Percentiles rank a stretch among this genome's conserved stretches.
Evolutionary conservation across 2,888 invertebrate genomes (phyloP).

Genomic region (Nomada lathburiana): DNA sequence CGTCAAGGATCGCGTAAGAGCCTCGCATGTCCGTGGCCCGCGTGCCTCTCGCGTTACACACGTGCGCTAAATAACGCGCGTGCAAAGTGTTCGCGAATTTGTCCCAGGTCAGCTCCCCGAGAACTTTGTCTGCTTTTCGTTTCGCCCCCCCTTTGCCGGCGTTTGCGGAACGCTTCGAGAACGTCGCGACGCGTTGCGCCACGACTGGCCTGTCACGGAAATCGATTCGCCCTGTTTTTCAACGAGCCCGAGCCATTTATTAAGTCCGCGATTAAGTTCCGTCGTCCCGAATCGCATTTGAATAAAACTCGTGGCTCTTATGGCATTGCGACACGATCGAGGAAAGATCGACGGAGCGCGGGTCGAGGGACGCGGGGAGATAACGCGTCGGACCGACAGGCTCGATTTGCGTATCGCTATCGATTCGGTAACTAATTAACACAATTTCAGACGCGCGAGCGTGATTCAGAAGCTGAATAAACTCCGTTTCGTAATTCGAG

Average conservation of each 20-base stretch:
- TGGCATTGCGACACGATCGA: background rate
- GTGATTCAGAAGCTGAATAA: slow-evolving; percentile 43
- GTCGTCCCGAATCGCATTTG: background rate
- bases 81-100: too few relatives aligned
- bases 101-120: too few relatives aligned
- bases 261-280: too few relatives aligned
- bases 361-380: too few relatives aligned
- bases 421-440: slow-evolving; percentile 45
- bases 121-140: too few relatives aligned
- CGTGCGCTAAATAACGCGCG: too few relatives aligned
- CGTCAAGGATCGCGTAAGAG: slow-evolving; percentile 1
- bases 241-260: too few relatives aligned
- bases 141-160: too few relatives aligned
- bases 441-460: slow-evolving; percentile 34
- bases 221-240: too few relatives aligned
- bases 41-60: background rate
- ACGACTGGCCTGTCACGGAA: background rate
- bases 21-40: background rate
- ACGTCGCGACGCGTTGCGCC: background rate
- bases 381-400: background rate
- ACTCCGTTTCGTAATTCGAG: slow-evolving; percentile 44
- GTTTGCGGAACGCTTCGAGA: too few relatives aligned
- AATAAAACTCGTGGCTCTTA: background rate
- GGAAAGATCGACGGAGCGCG: background rate
- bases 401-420: background rate